These are phyloP conservation scores for Spodoptera exigua DNA, from an alignment of 2,888 invertebrate species.

Conservation along the genomic window DNA sequence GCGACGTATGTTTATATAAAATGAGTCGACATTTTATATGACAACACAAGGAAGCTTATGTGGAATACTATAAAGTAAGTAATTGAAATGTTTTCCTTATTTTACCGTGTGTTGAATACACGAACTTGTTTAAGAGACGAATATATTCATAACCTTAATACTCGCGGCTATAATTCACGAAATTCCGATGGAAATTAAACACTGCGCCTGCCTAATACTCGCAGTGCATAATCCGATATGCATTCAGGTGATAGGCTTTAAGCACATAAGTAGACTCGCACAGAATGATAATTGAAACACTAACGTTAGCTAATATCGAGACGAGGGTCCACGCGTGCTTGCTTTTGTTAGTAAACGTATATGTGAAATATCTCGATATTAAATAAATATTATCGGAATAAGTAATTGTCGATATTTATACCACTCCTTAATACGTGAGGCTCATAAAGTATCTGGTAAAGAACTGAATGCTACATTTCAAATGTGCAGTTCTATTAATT, in stretches of 20 bases:
- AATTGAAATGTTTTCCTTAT: not conserved
- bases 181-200: conserved; percentile 30
- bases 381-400: not conserved
- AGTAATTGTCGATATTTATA: no score
- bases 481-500: no score
- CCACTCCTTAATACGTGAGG: no score
- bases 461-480: no score
- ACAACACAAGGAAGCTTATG: not conserved
- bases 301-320: conserved; percentile 32
- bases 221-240: conserved; percentile 23
- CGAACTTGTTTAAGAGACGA: conserved; percentile 3
- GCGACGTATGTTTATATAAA: not conserved
- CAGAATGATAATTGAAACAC: conserved; percentile 46
- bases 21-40: conserved; percentile 5
- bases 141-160: not conserved
- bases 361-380: conserved; percentile 3
- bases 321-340: not conserved
- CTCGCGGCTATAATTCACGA: conserved; percentile 6
- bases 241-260: conserved; percentile 36
- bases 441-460: no score
- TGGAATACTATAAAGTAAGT: conserved; percentile 2
- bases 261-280: conserved; percentile 27
- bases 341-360: not conserved
- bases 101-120: no score
- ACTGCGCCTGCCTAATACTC: conserved; percentile 14